A percentile compares a stretch with the other conserved stretches of the same genome.
These are phyloP conservation scores for Malacosoma neustria DNA, from an alignment of 2,888 invertebrate species.

Conservation along the genomic window DNA sequence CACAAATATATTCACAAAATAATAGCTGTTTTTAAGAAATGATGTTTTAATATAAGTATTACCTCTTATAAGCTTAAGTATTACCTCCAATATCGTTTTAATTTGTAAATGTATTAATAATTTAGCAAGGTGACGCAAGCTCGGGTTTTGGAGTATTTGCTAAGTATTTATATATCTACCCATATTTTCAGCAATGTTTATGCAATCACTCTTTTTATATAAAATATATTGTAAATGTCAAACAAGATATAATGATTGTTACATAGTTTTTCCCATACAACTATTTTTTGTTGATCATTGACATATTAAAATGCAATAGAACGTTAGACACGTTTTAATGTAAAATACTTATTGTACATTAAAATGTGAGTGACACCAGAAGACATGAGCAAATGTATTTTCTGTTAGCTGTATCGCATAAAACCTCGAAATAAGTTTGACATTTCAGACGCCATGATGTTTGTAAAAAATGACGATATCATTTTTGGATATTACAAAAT, in stretches of 20 bases:
- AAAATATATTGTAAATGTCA: constrained; percentile 62
- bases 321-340: constrained; percentile 25
- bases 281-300: constrained; percentile 67
- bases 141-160: constrained; percentile 15
- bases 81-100: constrained; percentile 61
- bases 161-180: constrained; percentile 10
- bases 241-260: constrained; percentile 64
- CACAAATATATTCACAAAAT: constrained; percentile 59
- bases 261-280: constrained; percentile 66
- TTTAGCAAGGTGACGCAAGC: constrained; percentile 9
- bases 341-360: constrained; percentile 1
- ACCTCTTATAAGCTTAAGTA: constrained; percentile 69
- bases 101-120: constrained; percentile 41
- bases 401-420: no score
- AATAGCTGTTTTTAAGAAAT: constrained; percentile 32
- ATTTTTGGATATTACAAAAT: no score
- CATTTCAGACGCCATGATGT: no score
- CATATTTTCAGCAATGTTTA: not conserved
- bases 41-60: constrained; percentile 64
- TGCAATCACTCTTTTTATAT: constrained; percentile 19
- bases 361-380: not conserved
- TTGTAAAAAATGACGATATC: no score
- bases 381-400: no score
- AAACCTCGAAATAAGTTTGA: no score
- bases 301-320: constrained; percentile 74